These are phyloP conservation scores for Sebastolobus alascanus DNA, from an alignment of 2,797 vertebrate species.

Conservation along the genomic window DNA sequence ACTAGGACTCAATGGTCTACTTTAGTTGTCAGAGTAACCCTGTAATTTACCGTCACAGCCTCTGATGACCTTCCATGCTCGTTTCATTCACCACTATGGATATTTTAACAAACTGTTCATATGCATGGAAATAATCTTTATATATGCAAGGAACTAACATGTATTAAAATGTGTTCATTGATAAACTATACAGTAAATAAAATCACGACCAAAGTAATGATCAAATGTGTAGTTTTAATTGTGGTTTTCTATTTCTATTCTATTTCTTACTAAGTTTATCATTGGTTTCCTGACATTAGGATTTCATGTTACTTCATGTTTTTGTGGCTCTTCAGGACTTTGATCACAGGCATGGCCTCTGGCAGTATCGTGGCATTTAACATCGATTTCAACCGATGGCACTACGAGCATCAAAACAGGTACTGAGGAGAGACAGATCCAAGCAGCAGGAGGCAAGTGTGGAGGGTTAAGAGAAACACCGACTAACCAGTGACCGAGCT, in stretches of 20 bases:
- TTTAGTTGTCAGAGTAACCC: constrained; percentile 46
- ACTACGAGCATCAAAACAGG: constrained; percentile 98
- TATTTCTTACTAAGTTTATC: background rate
- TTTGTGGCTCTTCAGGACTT: constrained; percentile 87
- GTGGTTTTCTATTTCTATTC: background rate
- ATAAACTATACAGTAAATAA: background rate
- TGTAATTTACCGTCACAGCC: constrained; percentile 58
- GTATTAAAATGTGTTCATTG: no score
- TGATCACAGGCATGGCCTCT: constrained; percentile 98
- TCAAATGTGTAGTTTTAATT: background rate
- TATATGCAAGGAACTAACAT: no score
- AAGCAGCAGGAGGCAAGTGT: background rate
- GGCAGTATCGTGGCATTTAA: constrained; percentile 99
- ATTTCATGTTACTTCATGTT: background rate
- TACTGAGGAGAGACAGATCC: constrained; percentile 84
- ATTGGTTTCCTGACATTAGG: background rate
- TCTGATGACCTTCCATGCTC: constrained; percentile 39
- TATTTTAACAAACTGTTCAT: constrained; percentile 46
- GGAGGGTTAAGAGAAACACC: constrained; percentile 1
- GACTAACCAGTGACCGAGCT: constrained; percentile 11
- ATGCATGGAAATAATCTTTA: constrained; percentile 21
- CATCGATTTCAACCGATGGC: constrained; percentile 99
- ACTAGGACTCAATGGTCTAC: constrained; percentile 41
- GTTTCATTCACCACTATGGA: constrained; percentile 32
- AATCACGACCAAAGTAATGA: background rate